Percentiles rank a stretch among this genome's conserved stretches.
Conservation (phyloP, 2,797 vertebrate genomes). For the Ctenopoma kingsleyae region DNA sequence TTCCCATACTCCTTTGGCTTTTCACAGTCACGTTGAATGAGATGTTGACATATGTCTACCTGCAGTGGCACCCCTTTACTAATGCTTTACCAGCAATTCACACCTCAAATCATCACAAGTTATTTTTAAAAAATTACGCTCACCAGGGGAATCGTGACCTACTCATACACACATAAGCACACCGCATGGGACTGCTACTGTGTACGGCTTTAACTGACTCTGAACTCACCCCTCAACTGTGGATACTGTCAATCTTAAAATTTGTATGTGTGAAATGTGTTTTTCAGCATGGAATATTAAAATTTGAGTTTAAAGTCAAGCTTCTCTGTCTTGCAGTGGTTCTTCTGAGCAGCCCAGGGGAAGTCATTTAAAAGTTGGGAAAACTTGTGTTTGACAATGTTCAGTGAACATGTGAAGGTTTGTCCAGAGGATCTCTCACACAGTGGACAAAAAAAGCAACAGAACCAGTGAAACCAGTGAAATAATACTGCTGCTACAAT, state of each 20-base stretch:
- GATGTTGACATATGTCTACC: background rate
- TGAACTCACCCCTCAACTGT: background rate
- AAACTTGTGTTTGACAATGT: constrained; percentile 15
- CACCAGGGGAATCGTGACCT: background rate
- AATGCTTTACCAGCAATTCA: background rate
- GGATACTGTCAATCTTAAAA: constrained; percentile 32
- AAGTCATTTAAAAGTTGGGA: constrained; percentile 46
- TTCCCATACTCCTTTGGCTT: background rate
- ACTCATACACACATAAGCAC: background rate
- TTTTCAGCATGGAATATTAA: constrained; percentile 43
- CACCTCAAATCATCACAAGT: background rate
- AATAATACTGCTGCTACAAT: background rate
- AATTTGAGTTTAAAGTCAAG: constrained; percentile 26
- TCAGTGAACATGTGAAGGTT: constrained; percentile 16
- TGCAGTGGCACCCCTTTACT: background rate
- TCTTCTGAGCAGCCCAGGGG: constrained; percentile 30
- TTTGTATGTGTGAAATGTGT: constrained; percentile 34
- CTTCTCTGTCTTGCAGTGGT: constrained; percentile 12
- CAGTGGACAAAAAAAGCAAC: background rate
- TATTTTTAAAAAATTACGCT: background rate
- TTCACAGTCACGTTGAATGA: background rate
- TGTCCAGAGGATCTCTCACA: constrained; percentile 19
- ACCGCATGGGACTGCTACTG: constrained; percentile 4
- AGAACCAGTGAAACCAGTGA: background rate
- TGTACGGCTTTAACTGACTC: constrained; percentile 19